phyloP scores from a whole-genome alignment of 1,140 invertebrate genomes.

The Plutomurus gul region DNA sequence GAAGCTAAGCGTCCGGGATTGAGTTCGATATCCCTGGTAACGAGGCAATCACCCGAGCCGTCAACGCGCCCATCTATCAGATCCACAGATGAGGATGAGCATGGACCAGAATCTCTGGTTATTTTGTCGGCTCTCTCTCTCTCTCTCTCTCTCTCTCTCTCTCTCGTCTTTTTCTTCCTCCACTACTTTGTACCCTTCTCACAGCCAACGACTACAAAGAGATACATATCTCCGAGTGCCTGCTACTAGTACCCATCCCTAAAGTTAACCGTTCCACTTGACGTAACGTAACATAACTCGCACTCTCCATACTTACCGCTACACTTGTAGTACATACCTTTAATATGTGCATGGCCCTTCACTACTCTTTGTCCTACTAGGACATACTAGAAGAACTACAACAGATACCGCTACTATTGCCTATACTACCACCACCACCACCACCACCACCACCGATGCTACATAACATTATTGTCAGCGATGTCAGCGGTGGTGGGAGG shows the following conservation, averaged over 20 bases:
- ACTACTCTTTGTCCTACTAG: not conserved
- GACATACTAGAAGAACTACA: not conserved
- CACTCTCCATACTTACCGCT: not conserved
- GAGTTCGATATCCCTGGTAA: constrained; percentile 54
- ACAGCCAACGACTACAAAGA: not conserved
- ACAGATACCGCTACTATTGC: too few species aligned
- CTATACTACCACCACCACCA: too few species aligned
- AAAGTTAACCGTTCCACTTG: not conserved
- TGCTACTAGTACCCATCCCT: too few species aligned
- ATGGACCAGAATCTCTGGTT: not conserved
- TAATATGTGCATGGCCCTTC: not conserved
- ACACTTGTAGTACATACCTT: not conserved
- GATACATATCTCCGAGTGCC: constrained; percentile 16
- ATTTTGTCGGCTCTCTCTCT: not conserved
- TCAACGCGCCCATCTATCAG: constrained; percentile 55
- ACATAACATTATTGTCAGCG: too few species aligned
- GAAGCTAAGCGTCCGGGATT: constrained; percentile 54
- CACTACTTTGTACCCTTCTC: not conserved
- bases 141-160: constrained; percentile 2
- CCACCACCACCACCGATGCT: too few species aligned
- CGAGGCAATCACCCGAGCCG: constrained; percentile 55
- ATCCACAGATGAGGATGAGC: constrained; percentile 45
- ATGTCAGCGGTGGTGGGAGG: too few species aligned
- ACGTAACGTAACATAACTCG: not conserved
- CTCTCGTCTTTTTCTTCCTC: constrained; percentile 16